These are phyloP conservation scores for Schmidtea mediterranea DNA, from an alignment of 1,140 invertebrate genomes.

Conservation along the genomic window DNA sequence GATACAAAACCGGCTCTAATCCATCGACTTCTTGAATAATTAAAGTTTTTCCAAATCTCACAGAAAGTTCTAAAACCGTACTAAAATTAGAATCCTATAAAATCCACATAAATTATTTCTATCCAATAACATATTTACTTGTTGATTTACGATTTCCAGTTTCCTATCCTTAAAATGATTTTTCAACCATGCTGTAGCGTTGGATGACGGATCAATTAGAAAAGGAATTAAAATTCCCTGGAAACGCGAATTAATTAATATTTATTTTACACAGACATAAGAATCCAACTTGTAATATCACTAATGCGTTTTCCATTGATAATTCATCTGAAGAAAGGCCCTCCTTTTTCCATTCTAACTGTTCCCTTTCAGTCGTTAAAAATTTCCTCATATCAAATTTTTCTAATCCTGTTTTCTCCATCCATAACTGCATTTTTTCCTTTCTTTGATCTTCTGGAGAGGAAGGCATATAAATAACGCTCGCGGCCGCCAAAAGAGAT, in stretches of 20 bases:
- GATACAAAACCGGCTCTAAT: slow-evolving; percentile 39
- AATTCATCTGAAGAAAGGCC: slow-evolving; percentile 50
- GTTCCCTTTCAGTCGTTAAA: slow-evolving; percentile 44
- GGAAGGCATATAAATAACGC: slow-evolving; percentile 43
- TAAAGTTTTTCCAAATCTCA: slow-evolving; percentile 68
- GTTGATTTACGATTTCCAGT: slow-evolving; percentile 46
- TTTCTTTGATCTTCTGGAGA: slow-evolving; percentile 39
- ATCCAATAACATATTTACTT: no score
- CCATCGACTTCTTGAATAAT: slow-evolving; percentile 50
- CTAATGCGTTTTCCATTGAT: slow-evolving; percentile 51
- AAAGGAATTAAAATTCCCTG: slow-evolving; percentile 31
- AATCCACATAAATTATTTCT: slow-evolving; percentile 5
- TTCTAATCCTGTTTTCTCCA: slow-evolving; percentile 23
- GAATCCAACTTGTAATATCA: slow-evolving; percentile 42
- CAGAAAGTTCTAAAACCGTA: slow-evolving; percentile 54
- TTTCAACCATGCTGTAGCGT: slow-evolving; percentile 52
- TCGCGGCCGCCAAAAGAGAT: slow-evolving; percentile 43
- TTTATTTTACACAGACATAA: no score
- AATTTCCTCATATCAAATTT: slow-evolving; percentile 43
- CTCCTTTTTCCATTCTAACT: slow-evolving; percentile 54
- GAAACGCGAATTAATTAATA: no score
- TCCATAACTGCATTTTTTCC: slow-evolving; percentile 34
- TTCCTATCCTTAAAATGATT: slow-evolving; percentile 36
- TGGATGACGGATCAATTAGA: slow-evolving; percentile 59
- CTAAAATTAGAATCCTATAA: slow-evolving; percentile 44